Conservation (phyloP, 1,140 invertebrate genomes). For the Monomorium pharaonis region DNA sequence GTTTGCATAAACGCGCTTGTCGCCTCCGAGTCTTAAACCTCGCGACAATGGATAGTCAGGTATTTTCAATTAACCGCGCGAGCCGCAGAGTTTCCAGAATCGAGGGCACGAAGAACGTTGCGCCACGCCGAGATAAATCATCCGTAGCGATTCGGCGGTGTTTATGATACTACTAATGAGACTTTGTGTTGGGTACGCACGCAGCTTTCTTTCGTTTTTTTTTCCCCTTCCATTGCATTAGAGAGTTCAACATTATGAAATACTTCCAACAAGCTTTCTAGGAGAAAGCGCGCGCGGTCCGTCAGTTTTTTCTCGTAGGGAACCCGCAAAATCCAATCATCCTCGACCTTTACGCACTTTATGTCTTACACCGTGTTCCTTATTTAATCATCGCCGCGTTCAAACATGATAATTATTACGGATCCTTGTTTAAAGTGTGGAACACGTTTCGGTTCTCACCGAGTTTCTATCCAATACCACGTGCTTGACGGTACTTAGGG, state of each 20-base stretch:
- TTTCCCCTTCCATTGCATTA: background rate
- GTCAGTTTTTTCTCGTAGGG: background rate
- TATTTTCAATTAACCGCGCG: constrained; percentile 53
- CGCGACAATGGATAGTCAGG: constrained; percentile 20
- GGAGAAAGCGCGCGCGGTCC: constrained; percentile 4
- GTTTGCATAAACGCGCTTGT: constrained; percentile 16
- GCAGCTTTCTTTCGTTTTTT: constrained; percentile 8
- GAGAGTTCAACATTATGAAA: constrained; percentile 18
- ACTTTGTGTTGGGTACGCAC: background rate
- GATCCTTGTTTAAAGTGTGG: background rate
- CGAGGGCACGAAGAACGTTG: constrained; percentile 22
- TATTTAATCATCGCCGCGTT: background rate
- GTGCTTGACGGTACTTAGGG: background rate
- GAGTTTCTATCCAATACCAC: constrained; percentile 7
- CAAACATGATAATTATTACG: background rate
- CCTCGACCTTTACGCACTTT: background rate
- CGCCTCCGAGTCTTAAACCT: background rate
- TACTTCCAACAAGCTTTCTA: background rate
- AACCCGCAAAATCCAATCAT: background rate
- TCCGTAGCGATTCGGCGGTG: constrained; percentile 9
- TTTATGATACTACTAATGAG: constrained; percentile 37
- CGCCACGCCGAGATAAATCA: constrained; percentile 43
- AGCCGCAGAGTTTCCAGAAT: constrained; percentile 34
- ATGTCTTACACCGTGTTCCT: background rate
- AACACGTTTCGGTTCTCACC: constrained; percentile 17